Conservation (phyloP, 2,888 invertebrate species). For the Pachliopta kotzebuea region DNA sequence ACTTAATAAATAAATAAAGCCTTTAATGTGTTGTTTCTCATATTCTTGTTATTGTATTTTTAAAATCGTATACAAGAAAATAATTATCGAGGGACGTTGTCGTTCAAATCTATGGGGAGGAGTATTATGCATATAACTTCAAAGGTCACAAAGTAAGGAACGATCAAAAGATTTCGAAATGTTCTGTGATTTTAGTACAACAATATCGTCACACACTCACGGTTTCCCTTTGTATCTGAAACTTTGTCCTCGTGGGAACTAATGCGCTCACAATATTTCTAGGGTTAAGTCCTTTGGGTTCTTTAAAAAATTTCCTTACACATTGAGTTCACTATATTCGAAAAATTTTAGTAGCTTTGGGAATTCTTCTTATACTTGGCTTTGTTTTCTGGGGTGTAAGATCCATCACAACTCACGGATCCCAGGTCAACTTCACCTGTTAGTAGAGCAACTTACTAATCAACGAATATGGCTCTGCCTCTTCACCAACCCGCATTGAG, state of each 20-base stretch:
- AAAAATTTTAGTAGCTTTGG: not conserved
- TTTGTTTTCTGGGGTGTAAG: no score
- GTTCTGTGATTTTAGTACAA: slow-evolving; percentile 13
- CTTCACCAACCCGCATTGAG: no score
- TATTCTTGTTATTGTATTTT: no score
- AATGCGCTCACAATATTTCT: not conserved
- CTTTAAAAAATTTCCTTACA: not conserved
- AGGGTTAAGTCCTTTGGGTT: slow-evolving; percentile 1
- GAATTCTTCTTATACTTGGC: not conserved
- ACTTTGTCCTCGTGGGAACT: slow-evolving; percentile 17
- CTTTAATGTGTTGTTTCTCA: no score
- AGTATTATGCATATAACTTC: not conserved
- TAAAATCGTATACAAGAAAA: no score
- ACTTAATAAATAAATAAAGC: no score
- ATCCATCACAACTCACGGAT: no score
- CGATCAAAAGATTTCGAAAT: slow-evolving; percentile 9
- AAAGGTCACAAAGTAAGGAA: slow-evolving; percentile 7
- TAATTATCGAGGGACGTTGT: no score
- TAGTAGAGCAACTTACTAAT: no score
- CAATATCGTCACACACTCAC: slow-evolving; percentile 8
- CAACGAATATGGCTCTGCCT: no score
- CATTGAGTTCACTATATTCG: not conserved
- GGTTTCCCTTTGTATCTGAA: slow-evolving; percentile 13
- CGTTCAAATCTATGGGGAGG: not conserved
- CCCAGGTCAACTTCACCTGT: no score